phyloP scores from a whole-genome alignment of 2,888 invertebrate genomes.

The Coleophora flavipennella region DNA sequence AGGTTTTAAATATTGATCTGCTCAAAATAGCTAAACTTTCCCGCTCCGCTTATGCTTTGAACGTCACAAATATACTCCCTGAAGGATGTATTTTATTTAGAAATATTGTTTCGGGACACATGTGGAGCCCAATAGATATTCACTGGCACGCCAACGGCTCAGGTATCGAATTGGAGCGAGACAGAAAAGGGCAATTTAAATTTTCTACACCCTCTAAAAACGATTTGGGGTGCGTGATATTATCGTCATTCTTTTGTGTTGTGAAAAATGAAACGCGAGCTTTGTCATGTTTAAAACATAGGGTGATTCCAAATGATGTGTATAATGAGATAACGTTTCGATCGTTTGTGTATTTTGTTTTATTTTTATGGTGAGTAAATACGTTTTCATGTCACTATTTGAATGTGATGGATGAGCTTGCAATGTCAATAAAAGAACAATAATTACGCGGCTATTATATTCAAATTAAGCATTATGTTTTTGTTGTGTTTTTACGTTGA shows the following conservation, averaged over 20 bases:
- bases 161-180: slow-evolving; percentile 42
- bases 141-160: slow-evolving; percentile 25
- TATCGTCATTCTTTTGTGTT: slow-evolving; percentile 8
- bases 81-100: slow-evolving; percentile 55
- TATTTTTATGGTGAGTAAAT: no score
- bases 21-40: background rate
- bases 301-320: slow-evolving; percentile 9
- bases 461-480: no score
- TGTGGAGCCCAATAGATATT: slow-evolving; percentile 36
- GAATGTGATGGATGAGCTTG: no score
- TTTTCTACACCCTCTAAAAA: slow-evolving; percentile 20
- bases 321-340: background rate
- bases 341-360: no score
- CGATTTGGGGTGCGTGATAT: background rate
- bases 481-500: no score
- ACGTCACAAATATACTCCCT: slow-evolving; percentile 25
- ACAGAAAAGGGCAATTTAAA: slow-evolving; percentile 35
- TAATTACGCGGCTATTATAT: no score
- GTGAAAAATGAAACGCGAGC: slow-evolving; percentile 14
- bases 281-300: slow-evolving; percentile 14
- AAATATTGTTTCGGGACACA: slow-evolving; percentile 60
- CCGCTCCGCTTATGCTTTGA: slow-evolving; percentile 12
- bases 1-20: no score
- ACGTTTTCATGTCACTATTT: no score
- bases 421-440: no score